Evolutionary conservation across 2,888 invertebrate species (phyloP).

Genomic region (Entomobrya proxima): DNA sequence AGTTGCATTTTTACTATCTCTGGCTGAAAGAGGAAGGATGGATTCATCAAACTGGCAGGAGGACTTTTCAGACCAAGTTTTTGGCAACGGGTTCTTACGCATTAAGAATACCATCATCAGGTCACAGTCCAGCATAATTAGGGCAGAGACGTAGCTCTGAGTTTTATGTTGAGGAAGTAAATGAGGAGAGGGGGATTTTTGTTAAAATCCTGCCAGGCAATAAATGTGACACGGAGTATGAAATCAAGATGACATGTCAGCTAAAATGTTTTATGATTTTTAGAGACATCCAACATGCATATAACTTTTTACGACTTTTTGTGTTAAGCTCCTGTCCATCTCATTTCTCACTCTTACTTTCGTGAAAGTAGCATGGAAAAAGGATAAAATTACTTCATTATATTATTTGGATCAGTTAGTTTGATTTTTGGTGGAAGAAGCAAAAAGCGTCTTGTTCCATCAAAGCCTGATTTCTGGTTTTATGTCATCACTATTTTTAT

Average conservation of each 20-base stretch:
- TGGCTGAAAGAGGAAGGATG: not conserved
- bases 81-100: not conserved
- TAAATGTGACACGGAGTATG: slow-evolving; percentile 8
- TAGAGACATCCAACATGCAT: not conserved
- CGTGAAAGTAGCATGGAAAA: not conserved
- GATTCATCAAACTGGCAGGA: not conserved
- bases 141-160: not conserved
- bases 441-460: not conserved
- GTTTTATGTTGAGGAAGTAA: slow-evolving; percentile 25
- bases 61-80: not conserved
- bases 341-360: not conserved
- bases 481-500: no score
- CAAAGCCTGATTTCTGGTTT: no score
- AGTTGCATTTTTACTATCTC: not conserved
- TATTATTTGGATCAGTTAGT: not conserved
- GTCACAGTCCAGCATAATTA: not conserved
- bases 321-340: not conserved
- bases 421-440: not conserved
- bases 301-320: slow-evolving; percentile 19
- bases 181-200: slow-evolving; percentile 11
- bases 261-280: slow-evolving; percentile 56
- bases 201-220: slow-evolving; percentile 3
- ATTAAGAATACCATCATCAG: not conserved
- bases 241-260: slow-evolving; percentile 57
- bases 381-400: slow-evolving; percentile 28